Evolutionary conservation across 2,113 vertebrate species (phyloP).

Genomic region (Pachyramphus minor): DNA sequence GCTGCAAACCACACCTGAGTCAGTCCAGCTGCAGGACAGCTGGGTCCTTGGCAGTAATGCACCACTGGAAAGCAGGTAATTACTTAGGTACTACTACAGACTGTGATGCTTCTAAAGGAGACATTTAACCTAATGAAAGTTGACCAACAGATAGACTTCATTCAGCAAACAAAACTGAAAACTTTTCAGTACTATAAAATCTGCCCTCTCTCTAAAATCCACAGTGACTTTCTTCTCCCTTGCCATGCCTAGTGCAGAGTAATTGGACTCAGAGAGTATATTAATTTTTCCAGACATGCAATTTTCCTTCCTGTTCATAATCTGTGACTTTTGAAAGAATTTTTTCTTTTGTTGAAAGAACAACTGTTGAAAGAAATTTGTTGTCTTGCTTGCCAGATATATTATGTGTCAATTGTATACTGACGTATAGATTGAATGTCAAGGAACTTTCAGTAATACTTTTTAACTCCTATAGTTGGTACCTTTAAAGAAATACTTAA

Average conservation of each 20-base stretch:
- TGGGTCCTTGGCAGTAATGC: conserved; percentile 99
- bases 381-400: neutral
- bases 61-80: conserved; percentile 98
- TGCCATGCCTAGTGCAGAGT: neutral
- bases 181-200: neutral
- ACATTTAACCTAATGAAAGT: neutral
- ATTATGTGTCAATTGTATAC: neutral
- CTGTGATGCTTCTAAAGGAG: neutral
- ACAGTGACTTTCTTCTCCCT: neutral
- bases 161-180: neutral
- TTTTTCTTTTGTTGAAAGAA: too few relatives aligned
- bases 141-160: neutral
- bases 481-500: neutral
- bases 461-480: neutral
- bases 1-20: conserved; percentile 98
- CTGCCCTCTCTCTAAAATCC: neutral
- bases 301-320: neutral
- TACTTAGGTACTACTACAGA: neutral
- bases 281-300: neutral
- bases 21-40: conserved; percentile 99
- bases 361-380: neutral
- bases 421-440: neutral
- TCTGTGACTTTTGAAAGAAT: neutral
- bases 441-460: neutral
- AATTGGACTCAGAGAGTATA: neutral